phyloP scores from a whole-genome alignment of 2,113 vertebrate species.

The Apodemus sylvaticus region DNA sequence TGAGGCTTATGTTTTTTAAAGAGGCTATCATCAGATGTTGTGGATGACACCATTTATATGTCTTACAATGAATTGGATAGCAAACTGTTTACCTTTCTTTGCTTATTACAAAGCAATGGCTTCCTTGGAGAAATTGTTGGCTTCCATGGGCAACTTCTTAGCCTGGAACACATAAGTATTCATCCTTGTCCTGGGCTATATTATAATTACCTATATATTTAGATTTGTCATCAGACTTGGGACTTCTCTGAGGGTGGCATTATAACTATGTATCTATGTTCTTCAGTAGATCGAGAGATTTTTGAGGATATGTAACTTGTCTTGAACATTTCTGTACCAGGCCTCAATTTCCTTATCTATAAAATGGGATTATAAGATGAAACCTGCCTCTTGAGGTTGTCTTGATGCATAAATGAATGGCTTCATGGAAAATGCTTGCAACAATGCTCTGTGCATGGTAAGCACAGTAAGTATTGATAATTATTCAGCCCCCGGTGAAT shows the following conservation, averaged over 20 bases:
- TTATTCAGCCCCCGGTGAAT: conserved; percentile 12
- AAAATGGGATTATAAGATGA: neutral
- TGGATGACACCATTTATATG: neutral
- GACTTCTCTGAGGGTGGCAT: neutral
- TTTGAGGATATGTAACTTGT: conserved; percentile 4
- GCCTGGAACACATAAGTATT: neutral
- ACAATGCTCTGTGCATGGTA: neutral
- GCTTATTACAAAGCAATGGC: neutral
- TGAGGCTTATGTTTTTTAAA: neutral
- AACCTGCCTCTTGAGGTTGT: neutral
- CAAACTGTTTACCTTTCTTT: neutral
- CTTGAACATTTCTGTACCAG: neutral
- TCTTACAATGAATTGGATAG: neutral
- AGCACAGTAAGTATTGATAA: conserved; percentile 15
- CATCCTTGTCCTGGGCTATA: neutral
- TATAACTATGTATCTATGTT: conserved; percentile 21
- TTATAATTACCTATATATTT: neutral
- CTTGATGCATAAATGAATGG: conserved; percentile 4
- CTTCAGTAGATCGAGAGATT: conserved; percentile 3
- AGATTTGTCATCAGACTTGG: neutral
- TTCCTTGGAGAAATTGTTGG: conserved; percentile 1
- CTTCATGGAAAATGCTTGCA: neutral
- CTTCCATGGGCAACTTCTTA: neutral
- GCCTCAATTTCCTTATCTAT: conserved; percentile 4
- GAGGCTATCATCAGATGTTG: neutral